Conservation (phyloP, 53 echinoderm and acorn worm genomes). For the Antedon mediterranea region DNA sequence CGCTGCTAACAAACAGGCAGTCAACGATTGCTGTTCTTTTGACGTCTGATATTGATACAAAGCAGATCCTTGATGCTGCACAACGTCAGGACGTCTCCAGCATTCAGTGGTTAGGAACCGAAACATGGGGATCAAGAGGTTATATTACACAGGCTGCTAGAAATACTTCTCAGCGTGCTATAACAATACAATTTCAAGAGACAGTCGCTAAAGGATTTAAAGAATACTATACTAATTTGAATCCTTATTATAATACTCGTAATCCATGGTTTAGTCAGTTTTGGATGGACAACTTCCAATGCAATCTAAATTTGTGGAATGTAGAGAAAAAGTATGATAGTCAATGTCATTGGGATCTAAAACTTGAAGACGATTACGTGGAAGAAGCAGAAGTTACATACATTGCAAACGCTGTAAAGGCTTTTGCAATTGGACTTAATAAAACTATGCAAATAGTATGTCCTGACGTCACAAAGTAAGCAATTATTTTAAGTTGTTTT, state of each 20-base stretch:
- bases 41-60: conserved; percentile 47
- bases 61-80: conserved; percentile 46
- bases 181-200: conserved; percentile 39
- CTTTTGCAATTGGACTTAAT: conserved; percentile 48
- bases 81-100: conserved; percentile 24
- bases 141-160: conserved; percentile 37
- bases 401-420: conserved; percentile 58
- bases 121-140: conserved; percentile 67
- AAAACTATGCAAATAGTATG: conserved; percentile 42
- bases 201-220: conserved; percentile 16
- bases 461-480: conserved; percentile 35
- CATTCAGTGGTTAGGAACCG: conserved; percentile 72
- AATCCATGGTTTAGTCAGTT: conserved; percentile 82
- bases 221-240: conserved; percentile 29
- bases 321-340: conserved; percentile 15
- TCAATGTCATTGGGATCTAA: conserved; percentile 9
- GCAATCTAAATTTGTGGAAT: conserved; percentile 24
- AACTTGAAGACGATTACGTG: conserved; percentile 15
- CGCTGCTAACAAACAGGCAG: conserved; percentile 30
- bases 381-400: conserved; percentile 50
- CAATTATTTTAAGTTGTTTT: too few species aligned
- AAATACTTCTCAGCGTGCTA: conserved; percentile 33
- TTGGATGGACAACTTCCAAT: conserved; percentile 49
- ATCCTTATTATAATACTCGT: conserved; percentile 31
- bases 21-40: conserved; percentile 46